phyloP scores from a whole-genome alignment of 1,140 invertebrate genomes.

The Drosophila nannoptera region DNA sequence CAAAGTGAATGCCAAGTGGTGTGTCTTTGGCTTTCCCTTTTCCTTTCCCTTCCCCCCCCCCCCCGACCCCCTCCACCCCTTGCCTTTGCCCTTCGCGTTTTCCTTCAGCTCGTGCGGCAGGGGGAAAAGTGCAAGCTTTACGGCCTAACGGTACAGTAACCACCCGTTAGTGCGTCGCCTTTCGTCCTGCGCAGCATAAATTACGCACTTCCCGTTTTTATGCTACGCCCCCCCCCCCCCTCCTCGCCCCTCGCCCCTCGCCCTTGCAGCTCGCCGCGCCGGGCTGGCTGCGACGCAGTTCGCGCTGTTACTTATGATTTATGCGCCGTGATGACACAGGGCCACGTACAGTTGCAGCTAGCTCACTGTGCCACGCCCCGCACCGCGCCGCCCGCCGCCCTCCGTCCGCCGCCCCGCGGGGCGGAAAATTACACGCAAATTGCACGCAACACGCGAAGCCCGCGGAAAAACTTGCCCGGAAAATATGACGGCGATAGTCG shows the following conservation, averaged over 20 bases:
- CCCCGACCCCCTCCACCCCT: no score
- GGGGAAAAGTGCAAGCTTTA: conserved; percentile 71
- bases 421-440: conserved; percentile 71
- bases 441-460: conserved; percentile 73
- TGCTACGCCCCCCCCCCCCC: conserved; percentile 5
- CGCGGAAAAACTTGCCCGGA: conserved; percentile 48
- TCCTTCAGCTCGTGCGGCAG: no score
- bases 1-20: conserved; percentile 47
- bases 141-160: conserved; percentile 50
- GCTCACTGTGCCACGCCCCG: neutral
- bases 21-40: conserved; percentile 23
- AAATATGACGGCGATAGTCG: conserved; percentile 65
- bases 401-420: no score
- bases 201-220: conserved; percentile 67
- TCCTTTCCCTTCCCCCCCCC: neutral
- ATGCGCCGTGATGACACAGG: conserved; percentile 71
- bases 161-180: conserved; percentile 32
- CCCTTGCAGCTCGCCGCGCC: no score
- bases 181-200: conserved; percentile 71
- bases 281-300: conserved; percentile 62
- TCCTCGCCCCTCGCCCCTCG: no score
- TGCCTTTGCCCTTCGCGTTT: no score
- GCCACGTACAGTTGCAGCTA: conserved; percentile 42
- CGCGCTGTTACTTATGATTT: conserved; percentile 70
- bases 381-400: neutral